Evolutionary conservation across 2,888 invertebrate species (phyloP), one percentile per base, ranked within the genome.

Genomic region (Eubasilissa splendida): DNA sequence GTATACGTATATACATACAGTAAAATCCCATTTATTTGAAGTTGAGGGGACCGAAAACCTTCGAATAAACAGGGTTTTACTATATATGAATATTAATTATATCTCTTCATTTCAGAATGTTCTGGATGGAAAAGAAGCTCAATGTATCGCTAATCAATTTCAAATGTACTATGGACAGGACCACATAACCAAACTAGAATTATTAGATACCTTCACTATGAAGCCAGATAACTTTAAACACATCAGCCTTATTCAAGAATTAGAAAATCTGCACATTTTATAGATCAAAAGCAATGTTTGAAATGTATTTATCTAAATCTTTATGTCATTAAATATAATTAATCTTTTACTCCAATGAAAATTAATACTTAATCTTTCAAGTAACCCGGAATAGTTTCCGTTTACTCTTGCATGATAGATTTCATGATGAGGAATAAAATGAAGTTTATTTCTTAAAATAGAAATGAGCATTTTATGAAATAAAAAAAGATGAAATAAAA

Each of bases 131-230:
- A 92, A 93, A 86, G 97, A 97, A 88, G 97, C 97, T 0, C 96
- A 95, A 86, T 97, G 96, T 86, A 88, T 97, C 77, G 96, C 94
- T 0, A 96, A 97, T 87, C 95, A 97, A 87, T 88, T 97, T 81
- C 96, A 96, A 87, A 89, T 97, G 88, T 97, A 96, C 88, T 97
- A 96, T 87, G 92, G 91, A 73, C 92, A 93, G 84, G 91, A 93
- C 76, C 92, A 95, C 86, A 87, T 90, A 12, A 89, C 88, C 5
- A 94, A 95, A 86, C 86, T 91, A 1, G 87, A 91, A 68, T 87
- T 97, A 60, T 86, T 97, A 80, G 90, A 95, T 84, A 89, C 86
- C 4, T 97, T 97, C 84, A 95, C 93, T 0, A 89, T 91, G 59
- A 89, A 88, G 66, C 96, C 97, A 0, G 92, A 94, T 84, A 90